Evolutionary conservation across 2,888 invertebrate genomes (phyloP).

Genomic region (Coremacera marginata): DNA sequence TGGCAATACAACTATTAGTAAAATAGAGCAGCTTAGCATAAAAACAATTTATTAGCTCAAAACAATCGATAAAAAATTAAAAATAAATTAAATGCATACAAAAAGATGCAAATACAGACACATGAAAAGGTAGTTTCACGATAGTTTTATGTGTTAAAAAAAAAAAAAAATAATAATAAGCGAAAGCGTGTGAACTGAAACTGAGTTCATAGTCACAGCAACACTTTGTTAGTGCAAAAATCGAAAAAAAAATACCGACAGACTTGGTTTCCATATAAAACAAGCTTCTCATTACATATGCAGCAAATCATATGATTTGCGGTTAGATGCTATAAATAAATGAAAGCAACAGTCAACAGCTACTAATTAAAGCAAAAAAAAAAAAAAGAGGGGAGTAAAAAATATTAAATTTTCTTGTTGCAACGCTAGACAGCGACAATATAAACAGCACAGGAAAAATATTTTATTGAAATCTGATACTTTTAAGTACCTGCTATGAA

Average conservation of each 20-base stretch:
- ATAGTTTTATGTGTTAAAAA: not conserved
- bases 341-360: slow-evolving; percentile 15
- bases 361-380: slow-evolving; percentile 30
- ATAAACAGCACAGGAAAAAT: slow-evolving; percentile 30
- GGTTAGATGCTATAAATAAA: slow-evolving; percentile 26
- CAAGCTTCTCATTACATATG: slow-evolving; percentile 28
- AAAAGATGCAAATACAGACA: not conserved
- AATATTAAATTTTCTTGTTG: slow-evolving; percentile 2
- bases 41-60: no score
- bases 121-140: not conserved
- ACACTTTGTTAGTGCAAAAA: not conserved
- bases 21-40: no score
- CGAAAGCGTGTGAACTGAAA: slow-evolving; percentile 69
- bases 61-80: no score
- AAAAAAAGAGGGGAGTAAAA: not conserved
- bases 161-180: slow-evolving; percentile 49
- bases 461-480: slow-evolving; percentile 22
- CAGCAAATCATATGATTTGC: slow-evolving; percentile 32
- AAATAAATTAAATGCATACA: not conserved
- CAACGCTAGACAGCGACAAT: slow-evolving; percentile 24
- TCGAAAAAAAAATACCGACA: not conserved
- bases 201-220: slow-evolving; percentile 50
- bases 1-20: no score
- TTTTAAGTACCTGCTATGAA: slow-evolving; percentile 18
- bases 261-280: not conserved